Conservation (phyloP, 2,113 vertebrate genomes). For the Oostethus manadensis region DNA sequence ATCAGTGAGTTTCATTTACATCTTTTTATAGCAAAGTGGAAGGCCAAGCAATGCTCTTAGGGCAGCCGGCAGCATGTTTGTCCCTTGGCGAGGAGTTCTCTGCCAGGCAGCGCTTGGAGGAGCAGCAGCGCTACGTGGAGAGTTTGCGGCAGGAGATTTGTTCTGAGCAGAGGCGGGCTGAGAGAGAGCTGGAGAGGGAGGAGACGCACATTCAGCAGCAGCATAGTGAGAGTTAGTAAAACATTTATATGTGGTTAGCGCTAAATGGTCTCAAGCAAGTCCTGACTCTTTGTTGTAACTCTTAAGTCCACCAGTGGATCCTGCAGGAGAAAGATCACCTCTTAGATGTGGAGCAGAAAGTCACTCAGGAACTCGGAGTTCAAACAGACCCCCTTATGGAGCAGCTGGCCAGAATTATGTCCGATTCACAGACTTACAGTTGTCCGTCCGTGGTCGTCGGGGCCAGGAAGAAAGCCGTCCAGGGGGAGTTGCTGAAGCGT, state of each 20-base stretch:
- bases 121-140: conserved; percentile 76
- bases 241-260: not conserved
- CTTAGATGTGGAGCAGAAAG: conserved; percentile 57
- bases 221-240: conserved; percentile 77
- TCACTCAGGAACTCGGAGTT: conserved; percentile 68
- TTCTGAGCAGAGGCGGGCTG: conserved; percentile 74
- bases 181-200: conserved; percentile 78
- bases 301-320: conserved; percentile 81
- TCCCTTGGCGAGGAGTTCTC: conserved; percentile 47
- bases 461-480: conserved; percentile 75
- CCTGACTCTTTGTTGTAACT: not conserved
- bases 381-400: conserved; percentile 64
- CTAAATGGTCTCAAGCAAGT: not conserved
- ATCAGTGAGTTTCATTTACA: not conserved
- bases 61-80: conserved; percentile 37
- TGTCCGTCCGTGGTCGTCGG: conserved; percentile 32
- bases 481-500: conserved; percentile 76
- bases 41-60: conserved; percentile 22
- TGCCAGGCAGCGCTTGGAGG: conserved; percentile 62
- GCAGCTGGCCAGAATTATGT: conserved; percentile 21
- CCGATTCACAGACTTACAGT: conserved; percentile 4
- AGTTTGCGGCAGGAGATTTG: conserved; percentile 79
- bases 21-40: not conserved
- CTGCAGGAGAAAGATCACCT: conserved; percentile 76
- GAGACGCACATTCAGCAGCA: conserved; percentile 74